phyloP scores from a whole-genome alignment of 92 coral and sea anemone species.

The Siderastrea radians region DNA sequence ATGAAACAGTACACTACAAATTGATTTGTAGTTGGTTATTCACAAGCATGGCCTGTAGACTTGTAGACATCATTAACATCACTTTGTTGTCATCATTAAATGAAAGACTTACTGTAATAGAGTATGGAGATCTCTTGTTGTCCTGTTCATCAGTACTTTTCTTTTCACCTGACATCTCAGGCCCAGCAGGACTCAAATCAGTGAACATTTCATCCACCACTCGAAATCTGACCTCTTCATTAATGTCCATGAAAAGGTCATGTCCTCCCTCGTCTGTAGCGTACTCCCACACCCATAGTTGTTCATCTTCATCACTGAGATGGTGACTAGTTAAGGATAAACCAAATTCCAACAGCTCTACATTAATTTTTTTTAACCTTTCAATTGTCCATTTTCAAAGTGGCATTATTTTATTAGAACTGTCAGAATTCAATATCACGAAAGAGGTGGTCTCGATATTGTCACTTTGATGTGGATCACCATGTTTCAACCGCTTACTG shows the following conservation, averaged over 20 bases:
- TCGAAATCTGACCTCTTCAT: slow-evolving; percentile 95
- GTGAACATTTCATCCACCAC: slow-evolving; percentile 92
- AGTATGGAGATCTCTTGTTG: slow-evolving; percentile 90
- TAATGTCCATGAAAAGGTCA: slow-evolving; percentile 95
- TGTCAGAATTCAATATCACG: too few relatives aligned
- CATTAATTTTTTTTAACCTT: too few relatives aligned
- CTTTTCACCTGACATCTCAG: slow-evolving; percentile 83
- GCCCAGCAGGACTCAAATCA: slow-evolving; percentile 97
- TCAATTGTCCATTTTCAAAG: too few relatives aligned
- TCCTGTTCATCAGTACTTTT: slow-evolving; percentile 75
- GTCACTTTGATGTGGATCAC: too few relatives aligned
- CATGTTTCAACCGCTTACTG: too few relatives aligned
- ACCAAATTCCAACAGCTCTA: neutral
- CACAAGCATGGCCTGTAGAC: too few relatives aligned
- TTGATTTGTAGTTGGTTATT: too few relatives aligned
- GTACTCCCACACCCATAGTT: slow-evolving; percentile 97
- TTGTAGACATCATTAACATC: too few relatives aligned
- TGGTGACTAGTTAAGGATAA: slow-evolving; percentile 17
- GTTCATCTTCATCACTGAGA: slow-evolving; percentile 82
- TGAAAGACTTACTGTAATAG: slow-evolving; percentile 76
- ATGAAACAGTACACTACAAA: too few relatives aligned
- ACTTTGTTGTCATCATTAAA: too few relatives aligned
- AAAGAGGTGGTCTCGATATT: too few relatives aligned
- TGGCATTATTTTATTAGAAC: too few relatives aligned
- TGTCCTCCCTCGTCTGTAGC: slow-evolving; percentile 88